Conservation (phyloP, 2,888 invertebrate genomes). For the Eupithecia subumbrata region DNA sequence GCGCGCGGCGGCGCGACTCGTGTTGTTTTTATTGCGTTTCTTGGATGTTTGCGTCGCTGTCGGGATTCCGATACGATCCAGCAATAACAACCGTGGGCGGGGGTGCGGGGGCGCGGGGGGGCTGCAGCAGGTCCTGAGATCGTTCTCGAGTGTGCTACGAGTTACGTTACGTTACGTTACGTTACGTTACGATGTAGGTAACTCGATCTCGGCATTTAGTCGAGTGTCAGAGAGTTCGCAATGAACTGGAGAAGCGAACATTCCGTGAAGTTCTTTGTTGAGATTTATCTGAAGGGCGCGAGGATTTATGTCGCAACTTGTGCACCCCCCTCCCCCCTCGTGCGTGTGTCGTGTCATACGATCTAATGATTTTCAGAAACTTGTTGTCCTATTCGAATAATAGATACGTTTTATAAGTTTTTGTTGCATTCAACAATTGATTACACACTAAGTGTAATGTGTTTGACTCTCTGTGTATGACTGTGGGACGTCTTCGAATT, state of each 20-base stretch:
- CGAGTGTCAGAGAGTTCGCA: background rate
- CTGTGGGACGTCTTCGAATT: background rate
- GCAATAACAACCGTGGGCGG: slow-evolving; percentile 24
- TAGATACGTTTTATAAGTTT: background rate
- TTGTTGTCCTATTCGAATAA: background rate
- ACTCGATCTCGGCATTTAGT: background rate
- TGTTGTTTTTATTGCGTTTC: slow-evolving; percentile 19
- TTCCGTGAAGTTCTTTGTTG: slow-evolving; percentile 24
- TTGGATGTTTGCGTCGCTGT: slow-evolving; percentile 24
- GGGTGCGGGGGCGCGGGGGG: no score
- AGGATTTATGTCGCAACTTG: slow-evolving; percentile 26
- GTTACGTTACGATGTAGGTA: background rate
- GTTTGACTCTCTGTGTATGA: background rate
- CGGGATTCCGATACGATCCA: slow-evolving; percentile 19
- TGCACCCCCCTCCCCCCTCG: background rate
- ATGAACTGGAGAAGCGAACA: slow-evolving; percentile 7
- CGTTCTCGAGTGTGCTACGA: background rate
- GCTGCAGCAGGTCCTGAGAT: background rate
- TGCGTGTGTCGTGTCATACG: background rate
- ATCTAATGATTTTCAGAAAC: background rate
- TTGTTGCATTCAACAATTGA: background rate
- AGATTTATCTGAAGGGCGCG: slow-evolving; percentile 32
- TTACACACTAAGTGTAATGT: background rate
- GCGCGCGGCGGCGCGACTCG: background rate
- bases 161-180: no score